Evolutionary conservation across 2,113 vertebrate genomes (phyloP).

Genomic region (Hystrix cristata): DNA sequence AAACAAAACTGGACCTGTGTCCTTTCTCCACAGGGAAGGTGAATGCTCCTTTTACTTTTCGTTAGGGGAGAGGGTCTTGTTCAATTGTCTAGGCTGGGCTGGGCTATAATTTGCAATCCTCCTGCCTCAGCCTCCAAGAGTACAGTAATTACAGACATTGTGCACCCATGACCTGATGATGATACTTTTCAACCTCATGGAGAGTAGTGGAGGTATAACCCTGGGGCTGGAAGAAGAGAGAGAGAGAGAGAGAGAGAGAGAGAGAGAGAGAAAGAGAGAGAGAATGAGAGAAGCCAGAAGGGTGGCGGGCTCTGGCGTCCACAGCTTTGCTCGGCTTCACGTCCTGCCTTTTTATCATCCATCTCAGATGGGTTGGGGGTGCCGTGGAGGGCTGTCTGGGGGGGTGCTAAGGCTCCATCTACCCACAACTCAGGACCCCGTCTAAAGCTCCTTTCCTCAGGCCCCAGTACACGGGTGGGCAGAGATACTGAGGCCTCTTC

Average conservation of each 20-base stretch:
- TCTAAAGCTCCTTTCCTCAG: neutral
- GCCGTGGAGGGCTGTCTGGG: neutral
- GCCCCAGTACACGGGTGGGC: accelerated
- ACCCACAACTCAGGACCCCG: neutral
- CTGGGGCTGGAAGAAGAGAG: neutral
- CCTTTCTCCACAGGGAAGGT: neutral
- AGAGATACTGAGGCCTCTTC: neutral
- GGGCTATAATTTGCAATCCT: neutral
- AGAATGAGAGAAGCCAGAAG: neutral
- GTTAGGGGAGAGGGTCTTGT: neutral
- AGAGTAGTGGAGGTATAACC: neutral
- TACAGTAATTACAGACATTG: neutral
- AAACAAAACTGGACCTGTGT: neutral
- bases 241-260: too few species aligned
- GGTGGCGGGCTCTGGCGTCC: neutral
- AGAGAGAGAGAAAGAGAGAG: too few species aligned
- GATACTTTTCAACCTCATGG: neutral
- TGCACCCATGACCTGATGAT: neutral
- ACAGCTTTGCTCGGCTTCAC: neutral
- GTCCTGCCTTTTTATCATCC: conserved; percentile 36
- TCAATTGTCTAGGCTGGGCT: neutral
- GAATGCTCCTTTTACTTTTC: neutral
- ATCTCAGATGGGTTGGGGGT: neutral
- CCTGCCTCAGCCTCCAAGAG: neutral
- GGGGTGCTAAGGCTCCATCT: neutral